These are phyloP conservation scores for Agelaius tricolor DNA, from an alignment of 2,113 vertebrate genomes.

Conservation along the genomic window DNA sequence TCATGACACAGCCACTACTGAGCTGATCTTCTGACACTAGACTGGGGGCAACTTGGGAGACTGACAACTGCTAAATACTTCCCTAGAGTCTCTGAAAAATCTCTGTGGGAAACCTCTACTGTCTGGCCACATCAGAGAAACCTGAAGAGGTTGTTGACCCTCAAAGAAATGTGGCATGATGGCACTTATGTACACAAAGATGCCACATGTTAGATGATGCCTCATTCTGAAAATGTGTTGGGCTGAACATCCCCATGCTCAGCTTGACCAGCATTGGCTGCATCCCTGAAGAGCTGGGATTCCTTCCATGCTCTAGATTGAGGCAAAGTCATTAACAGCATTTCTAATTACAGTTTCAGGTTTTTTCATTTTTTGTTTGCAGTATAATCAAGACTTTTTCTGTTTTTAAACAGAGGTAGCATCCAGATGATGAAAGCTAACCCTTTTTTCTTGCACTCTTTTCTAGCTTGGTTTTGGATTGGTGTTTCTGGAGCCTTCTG, in stretches of 20 bases:
- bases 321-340: not conserved
- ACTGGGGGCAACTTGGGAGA: not conserved
- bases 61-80: not conserved
- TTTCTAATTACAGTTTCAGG: not conserved
- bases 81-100: not conserved
- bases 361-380: not conserved
- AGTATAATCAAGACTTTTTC: not conserved
- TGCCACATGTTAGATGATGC: not conserved
- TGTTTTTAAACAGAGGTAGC: not conserved
- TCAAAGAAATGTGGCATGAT: not conserved
- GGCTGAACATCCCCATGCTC: not conserved
- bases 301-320: not conserved
- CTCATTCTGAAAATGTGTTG: not conserved
- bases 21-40: not conserved
- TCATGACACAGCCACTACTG: rapidly evolving
- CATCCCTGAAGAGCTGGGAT: not conserved
- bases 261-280: not conserved
- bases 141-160: not conserved
- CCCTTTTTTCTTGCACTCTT: not conserved
- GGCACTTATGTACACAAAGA: not conserved
- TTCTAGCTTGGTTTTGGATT: conserved; percentile 85
- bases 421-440: not conserved
- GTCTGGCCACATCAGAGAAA: not conserved
- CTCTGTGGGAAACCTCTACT: not conserved
- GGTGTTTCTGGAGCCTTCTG: conserved; percentile 80